Evolutionary conservation across 2,797 vertebrate species (phyloP).

Genomic region (Notoglanidium macrostoma): DNA sequence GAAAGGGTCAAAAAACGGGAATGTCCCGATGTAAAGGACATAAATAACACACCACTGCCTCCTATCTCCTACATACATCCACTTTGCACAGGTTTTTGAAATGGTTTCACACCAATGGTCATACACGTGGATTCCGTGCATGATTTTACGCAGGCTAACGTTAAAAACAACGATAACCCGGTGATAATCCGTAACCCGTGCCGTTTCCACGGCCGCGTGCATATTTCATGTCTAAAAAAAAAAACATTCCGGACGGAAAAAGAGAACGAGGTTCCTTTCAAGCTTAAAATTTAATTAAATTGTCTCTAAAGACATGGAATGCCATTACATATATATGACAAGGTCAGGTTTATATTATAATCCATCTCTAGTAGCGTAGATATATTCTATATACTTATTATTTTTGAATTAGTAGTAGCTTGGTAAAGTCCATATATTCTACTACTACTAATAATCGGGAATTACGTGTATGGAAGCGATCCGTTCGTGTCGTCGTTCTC

Average conservation of each 20-base stretch:
- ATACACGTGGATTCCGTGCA: not conserved
- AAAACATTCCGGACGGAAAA: not conserved
- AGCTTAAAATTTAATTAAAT: not conserved
- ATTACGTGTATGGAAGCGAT: no score
- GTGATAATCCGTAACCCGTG: not conserved
- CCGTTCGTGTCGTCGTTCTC: not conserved
- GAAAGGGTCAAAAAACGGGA: constrained; percentile 48
- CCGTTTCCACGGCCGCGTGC: not conserved
- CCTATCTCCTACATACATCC: not conserved
- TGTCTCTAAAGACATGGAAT: no score
- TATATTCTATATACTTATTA: not conserved
- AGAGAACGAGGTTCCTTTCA: not conserved
- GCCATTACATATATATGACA: no score
- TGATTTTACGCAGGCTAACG: no score
- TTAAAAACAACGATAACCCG: not conserved
- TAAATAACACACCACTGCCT: constrained; percentile 2
- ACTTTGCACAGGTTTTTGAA: not conserved
- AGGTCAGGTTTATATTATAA: no score
- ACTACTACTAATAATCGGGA: not conserved
- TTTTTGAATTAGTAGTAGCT: not conserved
- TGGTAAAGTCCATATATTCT: not conserved
- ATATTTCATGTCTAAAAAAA: not conserved
- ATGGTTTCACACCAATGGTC: not conserved
- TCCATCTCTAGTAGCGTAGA: not conserved
- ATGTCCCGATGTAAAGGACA: constrained; percentile 17